Base-by-base conservation (phyloP, 1,140 invertebrate genomes). In the Drosophila busckii region DNA sequence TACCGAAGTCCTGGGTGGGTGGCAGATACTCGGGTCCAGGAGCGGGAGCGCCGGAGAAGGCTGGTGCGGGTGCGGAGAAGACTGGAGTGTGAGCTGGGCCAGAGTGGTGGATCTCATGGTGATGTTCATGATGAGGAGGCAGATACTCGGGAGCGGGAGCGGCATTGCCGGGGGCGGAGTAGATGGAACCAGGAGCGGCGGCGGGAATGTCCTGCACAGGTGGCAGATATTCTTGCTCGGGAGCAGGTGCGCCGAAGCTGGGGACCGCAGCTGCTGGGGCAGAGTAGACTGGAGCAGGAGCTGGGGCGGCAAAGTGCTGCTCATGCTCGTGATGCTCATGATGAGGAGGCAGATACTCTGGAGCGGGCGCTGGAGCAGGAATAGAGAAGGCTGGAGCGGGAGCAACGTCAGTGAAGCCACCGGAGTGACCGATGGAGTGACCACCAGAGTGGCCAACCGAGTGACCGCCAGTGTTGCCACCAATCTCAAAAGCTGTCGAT, bases 401-500 rank as follows among this genome's bases (percentile, higher is more conserved):
- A 4, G 48, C 41, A 1, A 42, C 42, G 1, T 16, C 42, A 6
- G 42, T 38, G 34, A 48, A 56, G 2, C 23, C 19, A 34, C 12
- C n/a, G 53, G 53, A 16, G 23, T 16, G n/a, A 3, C 26, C n/a
- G 4, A 9, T 29, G 26, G 3, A 59, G 63, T 0, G 63, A 0
- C 59, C 41, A 2, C 45, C 53, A 0, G 37, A 42, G 8, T 31
- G 45, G 22, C 16, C 17, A 29, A 15, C 4, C 23, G 37, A 4
- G 41, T 12, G 4, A 25, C 35, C 28, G 35, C 16, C 41, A 59
- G 3, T 20, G 20, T 13, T 8, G 59, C 37, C 10, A 15, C 45
- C 55, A 26, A 59, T 59, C 31, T 76, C 73, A 13, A 80, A 80
- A 25, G 70, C 53, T 15, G 66, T 61, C 6, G 69, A 45, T 29